These are phyloP conservation scores for Cyprinodon brontotheroides DNA, from an alignment of 2,113 vertebrate species.

Conservation along the genomic window DNA sequence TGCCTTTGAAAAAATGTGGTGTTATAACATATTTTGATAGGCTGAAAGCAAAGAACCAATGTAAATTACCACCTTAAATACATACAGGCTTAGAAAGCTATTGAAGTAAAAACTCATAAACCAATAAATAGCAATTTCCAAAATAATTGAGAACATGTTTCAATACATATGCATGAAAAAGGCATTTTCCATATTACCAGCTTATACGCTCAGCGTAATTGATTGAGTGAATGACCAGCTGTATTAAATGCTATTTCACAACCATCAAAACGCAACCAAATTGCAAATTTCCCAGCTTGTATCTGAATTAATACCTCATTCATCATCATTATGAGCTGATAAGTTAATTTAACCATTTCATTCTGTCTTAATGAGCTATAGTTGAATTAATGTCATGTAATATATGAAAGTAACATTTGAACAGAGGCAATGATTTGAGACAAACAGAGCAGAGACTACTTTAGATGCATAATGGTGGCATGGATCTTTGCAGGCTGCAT, in stretches of 20 bases:
- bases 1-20: not conserved
- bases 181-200: slow-evolving; percentile 90
- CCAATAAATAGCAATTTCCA: slow-evolving; percentile 98
- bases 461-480: slow-evolving; percentile 91
- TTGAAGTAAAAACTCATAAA: slow-evolving; percentile 84
- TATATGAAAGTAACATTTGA: slow-evolving; percentile 99
- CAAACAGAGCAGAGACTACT: slow-evolving; percentile 95
- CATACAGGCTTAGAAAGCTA: slow-evolving; percentile 78
- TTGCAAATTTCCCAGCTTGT: slow-evolving; percentile 99
- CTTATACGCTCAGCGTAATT: slow-evolving; percentile 94
- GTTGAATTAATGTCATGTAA: slow-evolving; percentile 99
- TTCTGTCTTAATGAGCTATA: slow-evolving; percentile 99
- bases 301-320: slow-evolving; percentile 99
- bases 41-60: slow-evolving; percentile 8
- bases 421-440: slow-evolving; percentile 99
- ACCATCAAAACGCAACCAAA: slow-evolving; percentile 99
- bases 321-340: slow-evolving; percentile 99
- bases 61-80: slow-evolving; percentile 67
- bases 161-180: slow-evolving; percentile 99
- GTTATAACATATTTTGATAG: not conserved
- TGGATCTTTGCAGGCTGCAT: slow-evolving; percentile 96
- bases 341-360: slow-evolving; percentile 99
- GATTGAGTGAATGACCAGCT: slow-evolving; percentile 99
- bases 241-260: slow-evolving; percentile 99
- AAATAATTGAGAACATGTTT: slow-evolving; percentile 99